Percentiles rank a stretch among this genome's conserved stretches.
Evolutionary conservation across 2,797 vertebrate genomes (phyloP).

Genomic region (Phataginus tricuspis): DNA sequence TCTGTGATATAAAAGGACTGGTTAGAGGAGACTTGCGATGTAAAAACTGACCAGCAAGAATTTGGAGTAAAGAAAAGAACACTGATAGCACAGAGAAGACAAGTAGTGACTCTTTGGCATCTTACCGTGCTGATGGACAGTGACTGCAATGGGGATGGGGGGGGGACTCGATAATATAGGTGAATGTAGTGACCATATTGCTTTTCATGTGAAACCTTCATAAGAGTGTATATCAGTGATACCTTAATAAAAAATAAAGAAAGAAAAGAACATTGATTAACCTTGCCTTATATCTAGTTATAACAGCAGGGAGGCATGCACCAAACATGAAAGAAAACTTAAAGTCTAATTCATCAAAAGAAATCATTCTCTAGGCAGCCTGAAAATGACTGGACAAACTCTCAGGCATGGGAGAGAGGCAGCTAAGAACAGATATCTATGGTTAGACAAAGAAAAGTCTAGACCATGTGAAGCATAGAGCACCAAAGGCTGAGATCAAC

Average conservation of each 20-base stretch:
- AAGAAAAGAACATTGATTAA: not conserved
- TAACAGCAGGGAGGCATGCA: not conserved
- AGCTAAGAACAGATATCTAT: conserved; percentile 20
- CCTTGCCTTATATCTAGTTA: not conserved
- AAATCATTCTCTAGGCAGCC: conserved; percentile 48
- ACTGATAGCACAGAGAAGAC: not conserved
- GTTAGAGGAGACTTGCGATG: not conserved
- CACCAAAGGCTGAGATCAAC: not conserved
- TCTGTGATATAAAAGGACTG: not conserved
- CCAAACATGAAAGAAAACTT: conserved; percentile 29
- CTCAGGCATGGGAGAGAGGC: not conserved
- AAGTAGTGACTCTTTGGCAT: no score
- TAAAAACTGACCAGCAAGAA: not conserved
- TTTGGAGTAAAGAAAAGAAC: not conserved
- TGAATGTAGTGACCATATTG: no score
- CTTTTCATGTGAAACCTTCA: no score
- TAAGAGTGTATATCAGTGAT: no score
- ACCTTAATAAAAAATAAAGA: no score
- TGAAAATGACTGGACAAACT: conserved; percentile 33
- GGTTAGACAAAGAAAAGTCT: not conserved
- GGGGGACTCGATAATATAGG: no score
- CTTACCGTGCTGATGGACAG: no score
- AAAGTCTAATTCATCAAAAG: conserved; percentile 45
- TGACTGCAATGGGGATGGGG: no score
- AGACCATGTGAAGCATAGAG: not conserved